These are phyloP conservation scores for Sebastes aleutianus DNA, from an alignment of 2,797 vertebrate genomes.

Conservation along the genomic window DNA sequence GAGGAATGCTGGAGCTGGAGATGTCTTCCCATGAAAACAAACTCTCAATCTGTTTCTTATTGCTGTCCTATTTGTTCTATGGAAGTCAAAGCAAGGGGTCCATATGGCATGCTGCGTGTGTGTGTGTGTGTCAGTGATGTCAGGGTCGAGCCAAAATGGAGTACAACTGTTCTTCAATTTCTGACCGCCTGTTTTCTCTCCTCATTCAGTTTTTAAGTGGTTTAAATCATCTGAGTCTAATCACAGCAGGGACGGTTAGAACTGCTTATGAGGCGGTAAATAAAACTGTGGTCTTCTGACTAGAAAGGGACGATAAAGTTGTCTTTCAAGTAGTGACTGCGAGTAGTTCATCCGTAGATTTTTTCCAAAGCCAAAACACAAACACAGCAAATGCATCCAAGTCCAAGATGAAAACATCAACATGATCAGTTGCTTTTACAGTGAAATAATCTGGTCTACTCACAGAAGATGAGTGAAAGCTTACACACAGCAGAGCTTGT, in stretches of 20 bases:
- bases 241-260: neutral
- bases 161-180: constrained; percentile 16
- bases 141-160: constrained; percentile 34
- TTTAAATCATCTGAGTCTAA: constrained; percentile 15
- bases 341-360: neutral
- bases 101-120: constrained; percentile 53
- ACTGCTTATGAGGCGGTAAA: neutral
- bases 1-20: constrained; percentile 54
- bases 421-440: neutral
- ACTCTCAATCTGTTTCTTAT: constrained; percentile 70
- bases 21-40: constrained; percentile 65
- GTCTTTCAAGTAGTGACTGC: neutral
- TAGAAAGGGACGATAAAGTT: neutral
- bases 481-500: constrained; percentile 18
- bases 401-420: neutral
- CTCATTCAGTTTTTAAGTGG: constrained; percentile 1
- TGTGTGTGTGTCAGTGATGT: constrained; percentile 14
- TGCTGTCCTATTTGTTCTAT: constrained; percentile 61
- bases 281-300: neutral
- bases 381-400: neutral
- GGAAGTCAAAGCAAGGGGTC: constrained; percentile 58
- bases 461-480: neutral
- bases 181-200: neutral
- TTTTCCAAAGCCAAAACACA: neutral
- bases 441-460: neutral